Base-by-base conservation (phyloP, 2,797 vertebrate genomes). In the Pogonophryne albipinna region DNA sequence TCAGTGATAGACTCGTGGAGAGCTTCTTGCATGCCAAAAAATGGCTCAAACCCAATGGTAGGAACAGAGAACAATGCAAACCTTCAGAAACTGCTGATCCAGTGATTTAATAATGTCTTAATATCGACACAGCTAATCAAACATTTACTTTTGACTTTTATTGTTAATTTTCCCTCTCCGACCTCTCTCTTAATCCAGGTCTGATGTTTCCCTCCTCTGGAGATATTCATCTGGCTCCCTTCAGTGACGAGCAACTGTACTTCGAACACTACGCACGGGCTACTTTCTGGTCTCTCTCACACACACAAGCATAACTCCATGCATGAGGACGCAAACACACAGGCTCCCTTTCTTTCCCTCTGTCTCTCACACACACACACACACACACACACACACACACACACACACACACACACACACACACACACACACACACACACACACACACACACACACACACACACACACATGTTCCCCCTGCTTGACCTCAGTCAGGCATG, bases 191-290 rank as follows among this genome's bases (percentile, higher is more conserved):
- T 70, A 88, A 67, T 64, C 19, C 86, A 96, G 95, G 96, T 89
- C 89, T 92, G 93, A 96, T 96, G 94, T 96, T 97, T 77, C 95
- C 94, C 4, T 95, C 92, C 34, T 93, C 66, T 53, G 93, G 92
- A 53, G 93, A 95, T 76, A 94, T 96, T 76, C 94, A 96, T 76
- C 79, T 96, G 87, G 94, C 95, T 83, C 95, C 96, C 44, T 96
- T 97, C 92, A 95, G 90, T n/a, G 95, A 97, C 59, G 94, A 96
- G 44, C 94, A 96, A 67, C 94, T 97, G 65, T 96, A 96, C 89
- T 82, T 94, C 72, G 95, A 97, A 86, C 93, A 94, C 84, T 88
- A 91, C 75, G 93, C 92, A 53, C 93, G 91, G 78, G 93, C 95
- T 82, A 94, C 68, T 81, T 96, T 97, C 88, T 96, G 95, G 94